Evolutionary conservation across 2,113 vertebrate species (phyloP), one percentile per base, ranked within the genome.

Genomic region (Setophaga petechia): DNA sequence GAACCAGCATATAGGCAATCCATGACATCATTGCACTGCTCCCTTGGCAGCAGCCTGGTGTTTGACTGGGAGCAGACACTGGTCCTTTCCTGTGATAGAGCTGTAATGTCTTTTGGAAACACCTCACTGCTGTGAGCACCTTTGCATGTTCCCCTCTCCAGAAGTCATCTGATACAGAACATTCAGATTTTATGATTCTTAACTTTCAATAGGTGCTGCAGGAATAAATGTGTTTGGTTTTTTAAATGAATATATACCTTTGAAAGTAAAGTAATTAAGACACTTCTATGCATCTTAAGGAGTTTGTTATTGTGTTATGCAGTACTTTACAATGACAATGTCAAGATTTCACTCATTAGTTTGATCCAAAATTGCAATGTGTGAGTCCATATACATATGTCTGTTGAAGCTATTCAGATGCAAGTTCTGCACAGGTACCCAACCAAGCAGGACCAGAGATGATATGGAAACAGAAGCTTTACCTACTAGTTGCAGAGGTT

Each of bases 191-290:
- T 65, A 43, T 54, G 19, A 6, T 19, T 72, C 23, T 63, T 62
- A 71, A 43, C 4, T 52, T 59, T 31, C 25, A 22, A 30, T 1
- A 6, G 17, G 4, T 62, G 43, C 30, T 65, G 7, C 19, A 54
- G 37, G n/a, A 91, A 15, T 11, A 69, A 58, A 25, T 17, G 6
- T 20, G 13, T 14, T 72, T 37, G 9, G 1, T 49, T 41, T 41
- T 47, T 16, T 9, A 2, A 75, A 49, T 1, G 11, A 47, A 27
- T n/a, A 35, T 1, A 25, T 4, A 9, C 4, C 19, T 19, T 6
- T 80, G 46, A 67, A 84, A 13, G 12, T 21, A 16, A 74, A 61
- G 12, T 12, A 31, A 28, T 8, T n/a, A 3, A 18, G 28, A 59
- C 10, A 5, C 35, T 57, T 68, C 8, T n/a, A 3, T 12, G 3